Conservation (phyloP, 2,113 vertebrate genomes). For the Manacus vitellinus region DNA sequence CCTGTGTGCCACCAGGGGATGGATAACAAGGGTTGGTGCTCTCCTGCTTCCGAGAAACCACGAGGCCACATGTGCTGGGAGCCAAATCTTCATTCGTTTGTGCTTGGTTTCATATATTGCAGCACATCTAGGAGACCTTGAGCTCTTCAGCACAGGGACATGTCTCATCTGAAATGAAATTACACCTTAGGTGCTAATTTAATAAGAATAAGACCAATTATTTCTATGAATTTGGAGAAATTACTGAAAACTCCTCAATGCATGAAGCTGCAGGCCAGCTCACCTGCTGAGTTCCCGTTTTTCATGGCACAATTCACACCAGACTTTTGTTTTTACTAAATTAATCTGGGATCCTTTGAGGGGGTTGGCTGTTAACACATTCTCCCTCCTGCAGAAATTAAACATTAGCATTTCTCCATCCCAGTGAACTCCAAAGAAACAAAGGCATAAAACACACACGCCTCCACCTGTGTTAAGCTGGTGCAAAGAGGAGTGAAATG, state of each 20-base stretch:
- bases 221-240: background rate
- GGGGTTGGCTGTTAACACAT: background rate
- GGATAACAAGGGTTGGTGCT: background rate
- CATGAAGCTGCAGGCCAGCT: background rate
- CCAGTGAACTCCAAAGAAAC: background rate
- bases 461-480: background rate
- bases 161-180: background rate
- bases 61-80: background rate
- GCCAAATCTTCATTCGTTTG: background rate
- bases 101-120: background rate
- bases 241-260: background rate
- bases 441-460: background rate
- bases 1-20: background rate
- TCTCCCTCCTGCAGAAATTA: background rate
- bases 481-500: background rate
- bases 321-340: background rate
- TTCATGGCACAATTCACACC: background rate
- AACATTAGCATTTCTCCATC: background rate
- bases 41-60: background rate
- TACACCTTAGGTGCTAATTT: background rate
- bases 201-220: background rate
- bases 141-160: background rate
- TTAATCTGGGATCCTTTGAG: background rate
- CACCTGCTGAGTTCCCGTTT: background rate
- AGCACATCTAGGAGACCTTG: background rate